A percentile compares a stretch with the other conserved stretches of the same genome.
Conservation (phyloP, 2,113 vertebrate species). For the Brachypteracias leptosomus region DNA sequence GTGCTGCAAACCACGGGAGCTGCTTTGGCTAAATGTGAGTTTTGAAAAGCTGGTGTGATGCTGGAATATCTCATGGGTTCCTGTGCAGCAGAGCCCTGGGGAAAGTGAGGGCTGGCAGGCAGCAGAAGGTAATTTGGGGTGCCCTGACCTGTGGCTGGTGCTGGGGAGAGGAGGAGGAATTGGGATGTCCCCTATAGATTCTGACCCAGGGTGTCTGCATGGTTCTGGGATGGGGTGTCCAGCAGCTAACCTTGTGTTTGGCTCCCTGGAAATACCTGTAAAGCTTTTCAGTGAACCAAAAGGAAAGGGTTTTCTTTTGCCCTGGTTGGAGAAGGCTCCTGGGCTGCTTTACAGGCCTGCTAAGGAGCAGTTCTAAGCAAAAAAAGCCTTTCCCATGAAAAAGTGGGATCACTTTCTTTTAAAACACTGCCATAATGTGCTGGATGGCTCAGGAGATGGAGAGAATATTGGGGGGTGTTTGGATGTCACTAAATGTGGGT, state of each 20-base stretch:
- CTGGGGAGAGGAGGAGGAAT: neutral
- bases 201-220: neutral
- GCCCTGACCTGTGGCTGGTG: neutral
- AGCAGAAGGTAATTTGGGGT: neutral
- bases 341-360: accelerated
- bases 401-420: accelerated
- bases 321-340: neutral
- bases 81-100: neutral
- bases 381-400: neutral
- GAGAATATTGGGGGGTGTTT: neutral
- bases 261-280: neutral
- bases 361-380: accelerated
- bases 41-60: neutral
- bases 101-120: neutral
- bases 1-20: neutral
- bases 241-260: neutral
- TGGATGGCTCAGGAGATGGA: neutral
- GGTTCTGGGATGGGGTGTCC: neutral
- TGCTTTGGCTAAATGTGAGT: neutral
- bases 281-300: neutral
- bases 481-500: accelerated
- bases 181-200: accelerated
- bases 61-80: too few species aligned
- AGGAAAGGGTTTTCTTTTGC: neutral
- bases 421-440: accelerated